These are phyloP conservation scores for Trichomycterus rosablanca DNA, from an alignment of 2,113 vertebrate species.

Conservation along the genomic window DNA sequence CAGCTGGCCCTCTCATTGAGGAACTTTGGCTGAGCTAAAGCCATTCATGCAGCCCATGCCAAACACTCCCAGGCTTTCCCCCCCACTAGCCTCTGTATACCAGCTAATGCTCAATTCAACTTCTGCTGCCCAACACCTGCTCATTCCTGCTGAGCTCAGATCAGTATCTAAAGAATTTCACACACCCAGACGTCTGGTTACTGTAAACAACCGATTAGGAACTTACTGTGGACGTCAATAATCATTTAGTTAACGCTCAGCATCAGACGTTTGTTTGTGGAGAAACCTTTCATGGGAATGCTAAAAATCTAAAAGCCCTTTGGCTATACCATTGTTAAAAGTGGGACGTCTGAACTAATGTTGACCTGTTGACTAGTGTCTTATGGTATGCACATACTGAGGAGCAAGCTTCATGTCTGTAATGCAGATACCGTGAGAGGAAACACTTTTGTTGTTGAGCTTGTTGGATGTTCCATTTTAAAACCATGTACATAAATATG, in stretches of 20 bases:
- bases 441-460: too few species aligned
- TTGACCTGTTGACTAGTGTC: too few species aligned
- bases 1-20: slow-evolving; percentile 30
- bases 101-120: neutral
- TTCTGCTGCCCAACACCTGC: slow-evolving; percentile 1
- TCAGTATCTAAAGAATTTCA: neutral
- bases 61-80: slow-evolving; percentile 8
- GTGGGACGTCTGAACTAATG: too few species aligned
- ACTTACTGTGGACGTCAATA: neutral
- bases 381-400: too few species aligned
- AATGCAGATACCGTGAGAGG: too few species aligned
- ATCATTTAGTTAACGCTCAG: neutral
- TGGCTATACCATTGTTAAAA: too few species aligned
- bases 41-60: slow-evolving; percentile 3
- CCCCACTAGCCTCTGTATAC: slow-evolving; percentile 1
- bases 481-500: too few species aligned
- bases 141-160: slow-evolving; percentile 12
- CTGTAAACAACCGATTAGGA: slow-evolving; percentile 2
- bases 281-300: neutral
- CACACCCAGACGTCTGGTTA: neutral
- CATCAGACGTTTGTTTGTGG: neutral
- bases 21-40: slow-evolving; percentile 15
- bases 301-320: too few species aligned
- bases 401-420: too few species aligned
- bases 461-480: too few species aligned